phyloP scores from a whole-genome alignment of 1,140 invertebrate genomes.

The Orchesella cincta region DNA sequence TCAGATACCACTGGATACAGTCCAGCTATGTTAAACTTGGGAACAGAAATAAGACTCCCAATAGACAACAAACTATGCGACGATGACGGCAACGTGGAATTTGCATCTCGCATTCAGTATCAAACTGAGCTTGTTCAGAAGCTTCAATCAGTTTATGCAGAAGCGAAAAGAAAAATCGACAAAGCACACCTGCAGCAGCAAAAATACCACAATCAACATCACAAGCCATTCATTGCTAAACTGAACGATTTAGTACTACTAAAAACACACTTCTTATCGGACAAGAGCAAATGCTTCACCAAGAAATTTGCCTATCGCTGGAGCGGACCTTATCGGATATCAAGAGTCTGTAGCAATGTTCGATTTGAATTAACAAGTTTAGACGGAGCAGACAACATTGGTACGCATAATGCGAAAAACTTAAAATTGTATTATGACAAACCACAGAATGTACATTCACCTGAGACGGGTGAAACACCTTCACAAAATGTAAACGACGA shows the following conservation, averaged over 20 bases:
- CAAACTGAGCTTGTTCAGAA: not conserved
- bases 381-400: not conserved
- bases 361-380: not conserved
- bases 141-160: not conserved
- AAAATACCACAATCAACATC: not conserved
- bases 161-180: not conserved
- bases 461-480: too few relatives aligned
- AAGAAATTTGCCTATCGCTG: not conserved
- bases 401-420: not conserved
- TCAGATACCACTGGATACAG: conserved; percentile 54
- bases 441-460: too few relatives aligned
- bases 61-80: not conserved
- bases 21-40: conserved; percentile 55
- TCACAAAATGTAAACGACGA: too few relatives aligned
- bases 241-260: not conserved
- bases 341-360: not conserved
- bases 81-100: not conserved
- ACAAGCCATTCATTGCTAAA: not conserved
- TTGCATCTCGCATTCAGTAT: not conserved
- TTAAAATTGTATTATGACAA: not conserved
- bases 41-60: conserved; percentile 50
- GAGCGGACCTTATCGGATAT: not conserved
- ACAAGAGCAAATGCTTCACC: not conserved
- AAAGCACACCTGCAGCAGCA: not conserved
- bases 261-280: not conserved